Evolutionary conservation across 2,888 invertebrate genomes (phyloP).

Genomic region (Molorchus minor): DNA sequence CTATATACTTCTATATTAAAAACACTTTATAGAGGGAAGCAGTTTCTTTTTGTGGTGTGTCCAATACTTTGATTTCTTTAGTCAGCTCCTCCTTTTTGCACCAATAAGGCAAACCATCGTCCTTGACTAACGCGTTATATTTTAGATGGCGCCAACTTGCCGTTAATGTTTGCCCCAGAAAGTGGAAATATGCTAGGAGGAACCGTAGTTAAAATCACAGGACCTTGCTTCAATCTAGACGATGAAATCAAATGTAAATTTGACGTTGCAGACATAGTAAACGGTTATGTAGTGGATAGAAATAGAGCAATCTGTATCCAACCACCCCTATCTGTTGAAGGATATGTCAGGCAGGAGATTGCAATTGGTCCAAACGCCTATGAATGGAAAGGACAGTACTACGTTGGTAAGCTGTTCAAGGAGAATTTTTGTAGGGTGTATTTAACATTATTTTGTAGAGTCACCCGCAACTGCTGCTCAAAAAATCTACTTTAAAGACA

Average conservation of each 20-base stretch:
- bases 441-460: conserved; percentile 67
- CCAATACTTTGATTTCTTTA: too few relatives aligned
- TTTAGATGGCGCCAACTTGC: conserved; percentile 81
- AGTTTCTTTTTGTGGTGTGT: too few relatives aligned
- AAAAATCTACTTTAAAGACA: conserved; percentile 82
- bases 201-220: conserved; percentile 94
- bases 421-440: background rate
- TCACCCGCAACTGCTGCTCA: conserved; percentile 88
- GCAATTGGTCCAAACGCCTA: conserved; percentile 84
- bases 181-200: conserved; percentile 98
- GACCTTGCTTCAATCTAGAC: conserved; percentile 86
- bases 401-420: conserved; percentile 91
- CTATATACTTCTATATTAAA: too few relatives aligned
- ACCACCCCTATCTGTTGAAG: conserved; percentile 86
- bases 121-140: too few relatives aligned
- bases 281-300: conserved; percentile 78
- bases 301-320: conserved; percentile 92
- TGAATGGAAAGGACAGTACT: conserved; percentile 90
- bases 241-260: conserved; percentile 86
- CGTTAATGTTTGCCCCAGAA: conserved; percentile 90
- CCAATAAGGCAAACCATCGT: too few relatives aligned
- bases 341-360: conserved; percentile 86
- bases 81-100: too few relatives aligned
- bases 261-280: conserved; percentile 77
- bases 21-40: too few relatives aligned